Percentiles rank a stretch among this genome's conserved stretches.
phyloP scores from a whole-genome alignment of 2,797 vertebrate genomes.

The Chromis chromis region DNA sequence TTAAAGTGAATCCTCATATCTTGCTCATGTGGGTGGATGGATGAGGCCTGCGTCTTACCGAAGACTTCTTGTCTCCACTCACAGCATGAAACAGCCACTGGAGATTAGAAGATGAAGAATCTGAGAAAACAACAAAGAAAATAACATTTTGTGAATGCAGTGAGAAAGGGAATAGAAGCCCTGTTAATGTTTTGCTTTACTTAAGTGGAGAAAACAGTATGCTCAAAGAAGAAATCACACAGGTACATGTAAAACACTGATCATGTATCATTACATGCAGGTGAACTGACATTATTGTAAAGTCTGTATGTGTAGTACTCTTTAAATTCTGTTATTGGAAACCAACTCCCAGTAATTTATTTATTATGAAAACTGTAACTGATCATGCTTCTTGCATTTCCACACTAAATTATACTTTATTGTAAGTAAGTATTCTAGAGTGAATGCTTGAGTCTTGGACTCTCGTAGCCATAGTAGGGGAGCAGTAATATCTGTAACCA shows the following conservation, averaged over 20 bases:
- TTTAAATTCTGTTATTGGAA: too few species aligned
- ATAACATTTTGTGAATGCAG: constrained; percentile 54
- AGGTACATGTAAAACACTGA: constrained; percentile 37
- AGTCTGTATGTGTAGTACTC: too few species aligned
- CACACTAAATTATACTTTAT: too few species aligned
- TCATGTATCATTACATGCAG: constrained; percentile 32
- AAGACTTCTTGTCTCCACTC: constrained; percentile 49
- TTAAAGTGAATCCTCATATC: neutral
- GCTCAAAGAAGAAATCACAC: constrained; percentile 21
- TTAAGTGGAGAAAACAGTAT: neutral
- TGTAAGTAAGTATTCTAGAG: too few species aligned
- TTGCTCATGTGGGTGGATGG: constrained; percentile 17
- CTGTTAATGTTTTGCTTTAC: constrained; percentile 48
- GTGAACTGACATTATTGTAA: constrained; percentile 23
- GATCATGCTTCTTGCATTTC: too few species aligned
- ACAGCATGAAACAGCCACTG: constrained; percentile 22
- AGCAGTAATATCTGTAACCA: too few species aligned
- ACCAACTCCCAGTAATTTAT: neutral
- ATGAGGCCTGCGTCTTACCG: neutral
- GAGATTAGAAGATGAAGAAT: constrained; percentile 39
- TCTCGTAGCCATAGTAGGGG: too few species aligned
- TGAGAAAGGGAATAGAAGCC: constrained; percentile 31
- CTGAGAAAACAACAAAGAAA: constrained; percentile 54
- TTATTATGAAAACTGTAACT: neutral
- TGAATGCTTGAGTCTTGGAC: too few species aligned